These are phyloP conservation scores for Odontocerum albicorne DNA, from an alignment of 2,888 invertebrate species.

Conservation along the genomic window DNA sequence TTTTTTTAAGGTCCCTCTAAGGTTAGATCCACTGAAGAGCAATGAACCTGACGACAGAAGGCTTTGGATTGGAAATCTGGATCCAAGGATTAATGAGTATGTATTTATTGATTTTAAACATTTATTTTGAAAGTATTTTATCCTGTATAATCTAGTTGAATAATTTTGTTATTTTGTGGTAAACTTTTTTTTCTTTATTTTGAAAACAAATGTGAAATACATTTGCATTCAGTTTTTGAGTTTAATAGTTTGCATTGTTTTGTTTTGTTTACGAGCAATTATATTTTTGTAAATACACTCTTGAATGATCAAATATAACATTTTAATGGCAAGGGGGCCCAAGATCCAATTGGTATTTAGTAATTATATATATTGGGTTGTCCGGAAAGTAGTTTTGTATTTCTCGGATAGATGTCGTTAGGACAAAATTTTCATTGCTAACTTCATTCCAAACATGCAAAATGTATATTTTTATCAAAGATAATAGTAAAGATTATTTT, in stretches of 20 bases:
- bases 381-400: too few relatives aligned
- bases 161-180: not conserved
- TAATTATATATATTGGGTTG: too few relatives aligned
- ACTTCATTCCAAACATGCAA: too few relatives aligned
- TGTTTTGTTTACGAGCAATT: too few relatives aligned
- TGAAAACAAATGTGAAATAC: not conserved
- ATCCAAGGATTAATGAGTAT: constrained; percentile 92
- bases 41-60: constrained; percentile 66
- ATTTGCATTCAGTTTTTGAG: constrained; percentile 2
- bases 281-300: too few relatives aligned
- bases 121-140: constrained; percentile 13
- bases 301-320: too few relatives aligned
- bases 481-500: too few relatives aligned
- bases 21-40: constrained; percentile 59
- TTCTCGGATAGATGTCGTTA: too few relatives aligned
- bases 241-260: not conserved
- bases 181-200: not conserved
- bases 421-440: too few relatives aligned
- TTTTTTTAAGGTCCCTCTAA: constrained; percentile 50
- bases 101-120: constrained; percentile 48
- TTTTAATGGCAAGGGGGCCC: too few relatives aligned
- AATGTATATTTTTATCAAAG: too few relatives aligned
- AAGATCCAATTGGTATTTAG: too few relatives aligned
- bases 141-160: not conserved
- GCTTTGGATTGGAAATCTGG: constrained; percentile 92